These are phyloP conservation scores for Drosophila kambysellisi DNA, from an alignment of 2,888 invertebrate genomes.

Conservation along the genomic window DNA sequence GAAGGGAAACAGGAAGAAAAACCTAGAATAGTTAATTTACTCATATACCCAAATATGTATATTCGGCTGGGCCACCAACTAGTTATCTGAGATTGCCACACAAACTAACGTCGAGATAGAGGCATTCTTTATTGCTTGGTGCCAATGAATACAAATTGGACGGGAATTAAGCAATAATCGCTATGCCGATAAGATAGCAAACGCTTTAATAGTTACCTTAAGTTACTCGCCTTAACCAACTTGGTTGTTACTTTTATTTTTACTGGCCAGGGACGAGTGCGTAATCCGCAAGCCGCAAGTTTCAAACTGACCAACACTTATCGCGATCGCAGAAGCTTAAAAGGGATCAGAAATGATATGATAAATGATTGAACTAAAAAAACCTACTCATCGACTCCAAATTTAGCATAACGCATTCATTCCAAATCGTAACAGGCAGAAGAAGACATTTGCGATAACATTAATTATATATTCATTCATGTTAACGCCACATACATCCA, in stretches of 20 bases:
- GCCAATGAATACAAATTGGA: constrained; percentile 54
- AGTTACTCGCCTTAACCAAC: constrained; percentile 4
- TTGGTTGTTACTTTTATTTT: constrained; percentile 9
- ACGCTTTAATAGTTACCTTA: constrained; percentile 20
- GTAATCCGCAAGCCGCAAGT: constrained; percentile 28
- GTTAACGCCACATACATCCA: neutral
- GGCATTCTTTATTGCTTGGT: constrained; percentile 57
- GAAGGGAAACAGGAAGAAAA: neutral
- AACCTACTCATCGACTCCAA: neutral
- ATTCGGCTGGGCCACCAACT: constrained; percentile 32
- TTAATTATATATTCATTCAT: neutral
- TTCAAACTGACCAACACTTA: constrained; percentile 44
- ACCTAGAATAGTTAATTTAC: constrained; percentile 5
- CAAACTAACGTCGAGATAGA: constrained; percentile 22
- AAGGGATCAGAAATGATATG: constrained; percentile 19
- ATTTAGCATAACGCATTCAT: neutral
- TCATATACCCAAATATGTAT: constrained; percentile 3
- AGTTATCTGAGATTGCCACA: constrained; percentile 51
- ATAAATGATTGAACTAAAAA: constrained; percentile 37
- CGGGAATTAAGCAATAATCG: constrained; percentile 72
- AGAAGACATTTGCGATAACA: neutral
- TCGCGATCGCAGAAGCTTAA: constrained; percentile 32
- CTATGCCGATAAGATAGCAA: constrained; percentile 63
- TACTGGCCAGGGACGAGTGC: constrained; percentile 7
- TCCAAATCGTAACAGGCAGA: neutral